Evolutionary conservation across 2,888 invertebrate species (phyloP), one percentile per base, ranked within the genome.

Genomic region (Eilema caniola): DNA sequence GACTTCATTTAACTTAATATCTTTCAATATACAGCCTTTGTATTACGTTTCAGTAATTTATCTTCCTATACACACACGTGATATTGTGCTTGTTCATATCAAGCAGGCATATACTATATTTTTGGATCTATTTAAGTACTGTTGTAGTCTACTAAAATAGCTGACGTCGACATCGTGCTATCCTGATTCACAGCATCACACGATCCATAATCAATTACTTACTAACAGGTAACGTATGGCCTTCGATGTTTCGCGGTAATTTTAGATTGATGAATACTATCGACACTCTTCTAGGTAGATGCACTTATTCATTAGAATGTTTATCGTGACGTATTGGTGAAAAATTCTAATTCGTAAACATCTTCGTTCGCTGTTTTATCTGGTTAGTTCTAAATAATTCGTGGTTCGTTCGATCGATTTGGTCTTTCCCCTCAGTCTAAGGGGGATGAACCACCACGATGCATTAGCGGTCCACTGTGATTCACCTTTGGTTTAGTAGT

Each of bases 191-290:
- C 41, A 12, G 57, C 16, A 65, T 57, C 56, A 62, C 33, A 64
- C 64, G 59, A 64, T 69, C 23, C 23, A n/a, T 24, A 64, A 28
- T 33, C 60, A 71, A 70, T n/a, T n/a, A n/a, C n/a, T 79, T 78
- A 75, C 70, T 78, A 47, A 62, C 53, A 60, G 67, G 64, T 64
- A 73, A 73, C 64, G 69, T 16, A 20, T 59, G 73, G 56, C 79
- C 81, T 81, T 72, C 28, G 62, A 28, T 64, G 24, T 24, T 41
- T 25, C 16, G 47, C n/a, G 47, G 24, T 47, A 60, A 59, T 60
- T 57, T 64, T 60, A 33, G 53, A 53, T 24, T 59, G 41, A 41
- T 20, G 11, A 47, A 69, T 20, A 63, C 23, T 28, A 23, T 41
- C 57, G 10, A 53, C 53, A 33, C 33, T 24, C 28, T 62, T 16